Conservation (phyloP, 2,797 vertebrate species). For the Platalea minor region DNA sequence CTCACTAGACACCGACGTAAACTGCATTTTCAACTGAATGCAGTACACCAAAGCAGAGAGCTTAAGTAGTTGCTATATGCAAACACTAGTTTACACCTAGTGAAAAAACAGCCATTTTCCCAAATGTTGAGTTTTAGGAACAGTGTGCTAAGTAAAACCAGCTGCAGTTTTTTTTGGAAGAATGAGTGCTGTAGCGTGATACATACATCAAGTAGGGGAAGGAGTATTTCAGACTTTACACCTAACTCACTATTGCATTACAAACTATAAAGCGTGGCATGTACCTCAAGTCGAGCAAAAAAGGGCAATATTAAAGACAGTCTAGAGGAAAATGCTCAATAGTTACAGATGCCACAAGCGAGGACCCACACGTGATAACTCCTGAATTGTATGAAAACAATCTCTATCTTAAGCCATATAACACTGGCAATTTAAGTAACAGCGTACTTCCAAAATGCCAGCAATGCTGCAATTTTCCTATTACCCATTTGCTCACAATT, state of each 20-base stretch:
- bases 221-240: not conserved
- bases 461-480: not conserved
- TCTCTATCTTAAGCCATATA: not conserved
- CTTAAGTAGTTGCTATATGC: not conserved
- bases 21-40: not conserved
- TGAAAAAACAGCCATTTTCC: not conserved
- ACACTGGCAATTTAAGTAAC: not conserved
- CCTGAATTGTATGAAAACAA: not conserved
- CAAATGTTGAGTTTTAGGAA: not conserved
- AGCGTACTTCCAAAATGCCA: not conserved
- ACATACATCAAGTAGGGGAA: not conserved
- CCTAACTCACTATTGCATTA: not conserved
- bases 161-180: not conserved
- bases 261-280: not conserved
- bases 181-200: not conserved
- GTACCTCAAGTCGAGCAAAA: not conserved
- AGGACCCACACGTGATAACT: not conserved
- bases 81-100: not conserved
- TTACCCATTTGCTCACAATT: not conserved
- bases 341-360: not conserved
- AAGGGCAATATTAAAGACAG: not conserved
- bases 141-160: not conserved
- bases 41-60: not conserved
- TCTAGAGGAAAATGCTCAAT: not conserved
- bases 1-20: not conserved